These are phyloP conservation scores for Iguana delicatissima DNA, from an alignment of 2,797 vertebrate genomes.

Conservation along the genomic window DNA sequence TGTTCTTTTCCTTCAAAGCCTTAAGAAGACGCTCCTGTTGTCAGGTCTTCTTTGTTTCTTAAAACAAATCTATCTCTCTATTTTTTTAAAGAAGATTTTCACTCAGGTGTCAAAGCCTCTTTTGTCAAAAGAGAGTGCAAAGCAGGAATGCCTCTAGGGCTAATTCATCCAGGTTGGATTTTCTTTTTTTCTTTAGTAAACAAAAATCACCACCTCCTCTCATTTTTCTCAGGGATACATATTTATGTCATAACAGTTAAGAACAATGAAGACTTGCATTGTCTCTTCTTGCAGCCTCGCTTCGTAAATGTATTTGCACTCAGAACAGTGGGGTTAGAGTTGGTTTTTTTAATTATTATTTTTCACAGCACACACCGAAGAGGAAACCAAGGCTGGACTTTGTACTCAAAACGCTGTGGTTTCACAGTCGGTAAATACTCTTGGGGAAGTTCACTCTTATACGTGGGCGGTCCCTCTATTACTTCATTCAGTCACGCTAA, in stretches of 20 bases:
- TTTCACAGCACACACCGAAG: constrained; percentile 71
- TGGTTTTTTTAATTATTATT: constrained; percentile 49
- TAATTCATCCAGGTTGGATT: constrained; percentile 87
- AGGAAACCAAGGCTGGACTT: constrained; percentile 34
- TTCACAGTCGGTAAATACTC: constrained; percentile 35
- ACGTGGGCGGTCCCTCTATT: neutral
- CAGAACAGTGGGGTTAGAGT: constrained; percentile 74
- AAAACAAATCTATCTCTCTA: neutral
- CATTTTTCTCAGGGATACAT: constrained; percentile 95
- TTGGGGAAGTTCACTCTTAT: neutral
- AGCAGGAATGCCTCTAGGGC: constrained; percentile 88
- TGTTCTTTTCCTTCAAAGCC: constrained; percentile 20
- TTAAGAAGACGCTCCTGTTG: constrained; percentile 53
- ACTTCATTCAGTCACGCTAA: constrained; percentile 45
- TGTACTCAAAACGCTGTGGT: constrained; percentile 44
- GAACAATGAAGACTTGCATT: constrained; percentile 84
- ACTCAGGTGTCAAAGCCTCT: constrained; percentile 81
- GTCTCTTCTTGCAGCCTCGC: constrained; percentile 87
- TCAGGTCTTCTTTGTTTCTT: constrained; percentile 48
- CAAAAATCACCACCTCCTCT: constrained; percentile 64
- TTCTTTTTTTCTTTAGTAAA: constrained; percentile 71
- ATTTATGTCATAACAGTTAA: constrained; percentile 90
- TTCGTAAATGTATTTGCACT: constrained; percentile 91
- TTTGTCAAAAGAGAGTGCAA: constrained; percentile 85
- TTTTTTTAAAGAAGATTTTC: constrained; percentile 69